Evolutionary conservation across 2,113 vertebrate species (phyloP).

Genomic region (Prinia subflava): DNA sequence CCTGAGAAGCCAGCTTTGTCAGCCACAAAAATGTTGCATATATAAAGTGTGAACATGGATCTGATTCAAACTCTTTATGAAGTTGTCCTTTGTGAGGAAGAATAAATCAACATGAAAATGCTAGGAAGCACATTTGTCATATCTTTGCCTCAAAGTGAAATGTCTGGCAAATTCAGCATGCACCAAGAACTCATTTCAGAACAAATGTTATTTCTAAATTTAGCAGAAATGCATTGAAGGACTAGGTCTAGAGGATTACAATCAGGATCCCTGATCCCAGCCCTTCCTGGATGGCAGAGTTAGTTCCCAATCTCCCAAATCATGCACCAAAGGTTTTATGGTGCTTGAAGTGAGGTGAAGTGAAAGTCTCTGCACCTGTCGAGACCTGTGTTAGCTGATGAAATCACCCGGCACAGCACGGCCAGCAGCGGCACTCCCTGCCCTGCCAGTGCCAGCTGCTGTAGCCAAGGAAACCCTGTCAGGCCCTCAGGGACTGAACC

Average conservation of each 20-base stretch:
- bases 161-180: background rate
- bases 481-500: background rate
- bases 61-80: conserved; percentile 35
- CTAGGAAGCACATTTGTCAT: background rate
- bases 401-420: background rate
- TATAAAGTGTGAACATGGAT: conserved; percentile 7
- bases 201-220: background rate
- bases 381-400: background rate
- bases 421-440: background rate
- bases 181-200: background rate
- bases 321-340: background rate
- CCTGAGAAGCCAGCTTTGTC: background rate
- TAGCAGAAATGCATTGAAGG: background rate
- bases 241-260: background rate
- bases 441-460: background rate
- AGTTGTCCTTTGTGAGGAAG: background rate
- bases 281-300: background rate
- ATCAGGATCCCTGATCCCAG: background rate
- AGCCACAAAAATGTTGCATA: background rate
- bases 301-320: background rate
- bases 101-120: conserved; percentile 19
- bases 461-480: background rate
- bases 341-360: background rate
- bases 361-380: background rate
- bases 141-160: background rate